Evolutionary conservation across 2,113 vertebrate genomes (phyloP), one percentile per base, ranked within the genome.

Genomic region (Thunnus maccoyii): DNA sequence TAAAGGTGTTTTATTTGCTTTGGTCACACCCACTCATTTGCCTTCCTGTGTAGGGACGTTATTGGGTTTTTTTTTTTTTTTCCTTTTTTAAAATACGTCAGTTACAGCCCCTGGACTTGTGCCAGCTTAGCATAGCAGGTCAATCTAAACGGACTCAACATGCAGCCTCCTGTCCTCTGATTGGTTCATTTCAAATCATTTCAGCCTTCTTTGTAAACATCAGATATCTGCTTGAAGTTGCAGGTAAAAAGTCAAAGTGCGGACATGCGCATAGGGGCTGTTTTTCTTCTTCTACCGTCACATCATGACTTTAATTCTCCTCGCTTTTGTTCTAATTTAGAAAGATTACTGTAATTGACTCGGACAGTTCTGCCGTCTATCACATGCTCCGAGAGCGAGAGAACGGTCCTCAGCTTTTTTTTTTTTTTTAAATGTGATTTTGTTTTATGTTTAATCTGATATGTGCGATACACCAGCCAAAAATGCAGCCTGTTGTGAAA

Each of bases 1-100:
- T 46, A 57, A 86, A 93, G 93, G 93, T 93, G 89, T 90, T 92
- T 88, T 91, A 80, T 89, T 85, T 84, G 82, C 83, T 57, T 18
- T 18, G 41, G 78, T 83, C 55, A 57, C 71, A 16, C 82, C 83
- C 41, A 48, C 80, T 77, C 54, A 68, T 85, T 41, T 86, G 64
- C 51, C 78, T 81, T 85, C 73, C 84, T 81, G 80, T 60, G 25
- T 46, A n/a, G 61, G 64, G 54, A 78, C 51, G 36, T 71, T 63
- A 82, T 77, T 84, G 76, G 67, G 68, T 54, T 14, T 30, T 22
- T 64, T 22, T 14, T 14, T 4, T 70, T 66, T 46, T 82, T 76
- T 51, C 75, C 54, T 63, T 25, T 60, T 68, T 85, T 83, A 36
- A 75, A 65, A 80, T 47, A 4, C 0, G 12, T 70, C 68, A 2